These are phyloP conservation scores for Chloropsis cyanopogon DNA, from an alignment of 2,113 vertebrate species.

Conservation along the genomic window DNA sequence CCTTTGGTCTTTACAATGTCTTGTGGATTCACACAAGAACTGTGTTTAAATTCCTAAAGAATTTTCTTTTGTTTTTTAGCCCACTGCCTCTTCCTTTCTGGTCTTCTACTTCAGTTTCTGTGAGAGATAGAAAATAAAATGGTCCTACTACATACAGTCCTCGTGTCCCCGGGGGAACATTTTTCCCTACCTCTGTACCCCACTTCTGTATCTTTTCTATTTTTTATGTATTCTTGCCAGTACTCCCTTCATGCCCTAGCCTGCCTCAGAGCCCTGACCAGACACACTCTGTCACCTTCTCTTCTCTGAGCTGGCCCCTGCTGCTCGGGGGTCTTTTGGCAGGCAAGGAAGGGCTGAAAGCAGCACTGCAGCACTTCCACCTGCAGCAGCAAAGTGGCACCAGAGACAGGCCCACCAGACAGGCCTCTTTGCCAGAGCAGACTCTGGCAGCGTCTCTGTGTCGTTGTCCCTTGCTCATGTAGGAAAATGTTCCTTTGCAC, in stretches of 20 bases:
- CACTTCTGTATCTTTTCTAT: not conserved
- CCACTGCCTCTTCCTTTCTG: not conserved
- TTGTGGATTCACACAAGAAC: not conserved
- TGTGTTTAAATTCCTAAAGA: not conserved
- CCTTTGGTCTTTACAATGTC: not conserved
- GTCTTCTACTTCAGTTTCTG: not conserved
- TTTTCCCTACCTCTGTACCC: not conserved
- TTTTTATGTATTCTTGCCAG: not conserved
- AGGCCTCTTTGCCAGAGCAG: not conserved
- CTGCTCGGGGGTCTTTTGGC: not conserved
- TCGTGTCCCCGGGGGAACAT: accelerated
- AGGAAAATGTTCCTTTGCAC: not conserved
- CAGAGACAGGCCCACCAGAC: not conserved
- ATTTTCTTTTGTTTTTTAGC: not conserved
- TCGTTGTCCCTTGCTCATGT: accelerated
- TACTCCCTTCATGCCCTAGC: not conserved
- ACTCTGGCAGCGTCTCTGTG: not conserved
- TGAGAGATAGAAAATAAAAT: not conserved
- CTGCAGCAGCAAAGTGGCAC: not conserved
- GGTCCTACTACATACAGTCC: too few relatives aligned
- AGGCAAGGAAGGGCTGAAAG: not conserved
- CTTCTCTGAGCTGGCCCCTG: not conserved
- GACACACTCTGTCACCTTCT: not conserved
- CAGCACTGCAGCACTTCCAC: not conserved
- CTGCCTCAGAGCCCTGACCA: not conserved